Base-by-base conservation (phyloP, 2,113 vertebrate genomes). In the Caracal caracal region DNA sequence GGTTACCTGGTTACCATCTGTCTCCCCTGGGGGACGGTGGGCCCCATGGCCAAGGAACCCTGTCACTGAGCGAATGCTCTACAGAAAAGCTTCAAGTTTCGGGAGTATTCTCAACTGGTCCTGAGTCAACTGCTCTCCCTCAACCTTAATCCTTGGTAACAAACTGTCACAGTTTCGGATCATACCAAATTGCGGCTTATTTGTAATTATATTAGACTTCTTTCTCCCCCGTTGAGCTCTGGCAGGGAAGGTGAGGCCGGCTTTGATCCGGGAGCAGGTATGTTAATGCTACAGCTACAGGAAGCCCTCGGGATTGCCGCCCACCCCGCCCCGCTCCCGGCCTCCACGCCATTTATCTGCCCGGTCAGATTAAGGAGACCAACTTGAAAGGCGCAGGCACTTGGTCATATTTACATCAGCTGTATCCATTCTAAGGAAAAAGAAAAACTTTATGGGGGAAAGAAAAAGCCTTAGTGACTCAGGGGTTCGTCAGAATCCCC, bases 41-140 rank as follows among this genome's bases (percentile, higher is more conserved):
- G 8, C 4, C 59, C 33, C 9, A 0, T 3, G 30, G 26, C 49
- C 30, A 8, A 6, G 75, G 16, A 40, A 19, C 26, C 83, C 37
- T 16, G 17, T 66, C 1, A 0, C 6, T 0, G 0, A 15, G 90
- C 4, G 8, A 2, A 61, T 1, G 8, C 71, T 3, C 51, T 3
- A 0, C 24, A 2, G 63, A 30, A n/a, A 4, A 65, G 19, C 2
- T 19, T 76, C 49, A 15, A 8, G 51, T 19, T 43, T 51, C 43
- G 0, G 24, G 33, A 37, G 35, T 0, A 2, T 35, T 30, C 65
- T 24, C 17, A 8, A 2, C 0, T 0, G 51, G 37, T 5, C 13
- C 30, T 22, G 10, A 28, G 73, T 4, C 20, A 30, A 4, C n/a
- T 9, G 40, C 85, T 61, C 26, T 53, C 47, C 26, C 1, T 4